phyloP scores from a whole-genome alignment of 2,113 vertebrate species.

The Amphiprion ocellaris region DNA sequence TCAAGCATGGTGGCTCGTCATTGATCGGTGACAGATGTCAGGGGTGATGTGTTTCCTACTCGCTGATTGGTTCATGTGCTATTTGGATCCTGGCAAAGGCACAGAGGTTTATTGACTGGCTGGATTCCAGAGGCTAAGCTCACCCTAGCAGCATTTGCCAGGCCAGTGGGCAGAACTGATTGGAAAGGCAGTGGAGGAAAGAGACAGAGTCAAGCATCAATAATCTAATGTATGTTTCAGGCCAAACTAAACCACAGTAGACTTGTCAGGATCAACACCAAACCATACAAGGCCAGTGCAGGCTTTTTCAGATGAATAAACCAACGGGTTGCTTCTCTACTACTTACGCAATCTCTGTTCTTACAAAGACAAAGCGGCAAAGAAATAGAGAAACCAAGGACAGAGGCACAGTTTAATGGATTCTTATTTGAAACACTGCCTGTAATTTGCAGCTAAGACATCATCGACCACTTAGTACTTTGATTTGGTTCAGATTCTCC shows the following conservation, averaged over 20 bases:
- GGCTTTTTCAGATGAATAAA: constrained; percentile 42
- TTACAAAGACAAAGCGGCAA: constrained; percentile 4
- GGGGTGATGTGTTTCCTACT: constrained; percentile 52
- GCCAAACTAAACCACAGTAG: constrained; percentile 53
- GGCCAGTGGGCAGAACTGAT: constrained; percentile 74
- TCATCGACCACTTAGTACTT: constrained; percentile 40
- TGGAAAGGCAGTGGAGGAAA: constrained; percentile 69
- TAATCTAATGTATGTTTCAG: constrained; percentile 65
- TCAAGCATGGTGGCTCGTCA: constrained; percentile 38
- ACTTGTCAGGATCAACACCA: constrained; percentile 43
- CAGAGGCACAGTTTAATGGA: neutral
- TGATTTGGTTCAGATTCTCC: constrained; percentile 55
- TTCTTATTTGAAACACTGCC: constrained; percentile 34
- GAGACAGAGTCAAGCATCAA: constrained; percentile 64
- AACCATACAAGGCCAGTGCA: constrained; percentile 21
- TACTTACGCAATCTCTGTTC: constrained; percentile 35
- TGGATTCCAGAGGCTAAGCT: constrained; percentile 70
- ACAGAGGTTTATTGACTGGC: constrained; percentile 73
- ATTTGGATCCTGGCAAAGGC: constrained; percentile 69
- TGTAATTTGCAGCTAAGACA: constrained; percentile 22
- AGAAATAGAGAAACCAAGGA: neutral
- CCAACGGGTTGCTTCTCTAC: constrained; percentile 6
- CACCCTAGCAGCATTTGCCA: constrained; percentile 69
- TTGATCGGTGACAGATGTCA: constrained; percentile 67
- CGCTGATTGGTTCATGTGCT: constrained; percentile 65